Evolutionary conservation across 2,113 vertebrate genomes (phyloP).

Genomic region (Phocoena sinus): DNA sequence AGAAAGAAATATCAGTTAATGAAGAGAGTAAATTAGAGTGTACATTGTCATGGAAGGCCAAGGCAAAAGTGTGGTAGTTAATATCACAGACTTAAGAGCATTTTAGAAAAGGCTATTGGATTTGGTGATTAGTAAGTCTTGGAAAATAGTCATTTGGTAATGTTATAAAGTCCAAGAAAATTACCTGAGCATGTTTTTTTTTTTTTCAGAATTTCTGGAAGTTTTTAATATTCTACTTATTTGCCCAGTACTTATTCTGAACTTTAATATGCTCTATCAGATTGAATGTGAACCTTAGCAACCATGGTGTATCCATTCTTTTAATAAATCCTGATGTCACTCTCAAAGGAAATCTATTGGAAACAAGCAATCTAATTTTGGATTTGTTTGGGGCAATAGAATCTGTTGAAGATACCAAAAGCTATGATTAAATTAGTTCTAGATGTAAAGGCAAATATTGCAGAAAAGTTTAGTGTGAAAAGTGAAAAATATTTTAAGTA

Average conservation of each 20-base stretch:
- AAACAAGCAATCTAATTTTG: constrained; percentile 36
- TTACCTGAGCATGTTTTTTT: background rate
- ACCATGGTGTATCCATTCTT: background rate
- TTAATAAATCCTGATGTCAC: constrained; percentile 33
- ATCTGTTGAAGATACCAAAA: constrained; percentile 44
- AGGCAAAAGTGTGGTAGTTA: background rate
- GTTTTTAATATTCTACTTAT: background rate
- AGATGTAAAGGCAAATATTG: constrained; percentile 35
- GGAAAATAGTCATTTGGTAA: background rate
- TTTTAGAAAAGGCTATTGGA: background rate
- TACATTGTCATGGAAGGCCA: background rate
- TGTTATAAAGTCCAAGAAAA: background rate
- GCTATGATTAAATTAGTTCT: constrained; percentile 47
- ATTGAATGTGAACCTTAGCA: constrained; percentile 16
- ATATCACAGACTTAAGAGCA: background rate
- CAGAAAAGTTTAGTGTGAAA: constrained; percentile 26
- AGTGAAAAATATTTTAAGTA: background rate
- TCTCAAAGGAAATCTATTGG: constrained; percentile 15
- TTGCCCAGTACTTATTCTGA: background rate
- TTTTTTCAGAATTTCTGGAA: background rate
- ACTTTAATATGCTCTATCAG: constrained; percentile 9
- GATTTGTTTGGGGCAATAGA: constrained; percentile 4
- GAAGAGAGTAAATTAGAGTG: background rate
- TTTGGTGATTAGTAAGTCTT: background rate
- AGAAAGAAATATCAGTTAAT: background rate